Evolutionary conservation across 2,113 vertebrate species (phyloP), one percentile per base, ranked within the genome.

Genomic region (Alligator mississippiensis): DNA sequence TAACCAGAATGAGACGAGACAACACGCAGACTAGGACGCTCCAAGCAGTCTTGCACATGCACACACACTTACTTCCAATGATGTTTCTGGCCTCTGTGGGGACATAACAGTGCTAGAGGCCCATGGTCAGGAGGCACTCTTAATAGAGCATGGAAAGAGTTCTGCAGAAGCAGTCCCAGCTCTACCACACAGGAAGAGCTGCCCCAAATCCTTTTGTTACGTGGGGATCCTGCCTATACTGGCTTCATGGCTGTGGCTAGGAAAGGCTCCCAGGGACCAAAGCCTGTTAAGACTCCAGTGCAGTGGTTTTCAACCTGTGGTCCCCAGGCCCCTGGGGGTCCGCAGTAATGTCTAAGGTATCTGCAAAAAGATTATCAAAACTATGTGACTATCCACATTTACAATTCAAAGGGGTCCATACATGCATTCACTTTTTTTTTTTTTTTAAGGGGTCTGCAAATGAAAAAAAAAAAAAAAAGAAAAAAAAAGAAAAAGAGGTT

Each of bases 181-280:
- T 57, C 27, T 84, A 93, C 96, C 96, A 95, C 93, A 82, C 75
- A 93, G 82, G 34, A 68, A 93, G n/a, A 79, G 95, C 81, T 95
- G 17, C 88, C 87, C 90, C 78, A 90, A 78, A 63, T 63, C 80
- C 62, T 85, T 87, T 82, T 11, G 47, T 47, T 47, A 47, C 47
- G 47, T 47, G 70, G 80, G 78, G 38, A 28, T 87, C 93, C 80
- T 96, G 84, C 82, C 80, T 81, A 84, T 82, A 82, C 82, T 89
- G 93, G 92, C 87, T 82, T 92, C 87, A 91, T 24, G 80, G 88
- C 76, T 93, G 59, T 93, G 93, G 94, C 93, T 94, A 94, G 91
- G 93, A 88, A 93, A 95, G 88, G 91, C 47, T 47, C 47, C 9
- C 47, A 47, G 47, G 47, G 47, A 47, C 8, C 47, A 47, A 47